A percentile compares a stretch with the other conserved stretches of the same genome.
Conservation (phyloP, 2,797 vertebrate genomes). For the Vespertilio murinus region DNA sequence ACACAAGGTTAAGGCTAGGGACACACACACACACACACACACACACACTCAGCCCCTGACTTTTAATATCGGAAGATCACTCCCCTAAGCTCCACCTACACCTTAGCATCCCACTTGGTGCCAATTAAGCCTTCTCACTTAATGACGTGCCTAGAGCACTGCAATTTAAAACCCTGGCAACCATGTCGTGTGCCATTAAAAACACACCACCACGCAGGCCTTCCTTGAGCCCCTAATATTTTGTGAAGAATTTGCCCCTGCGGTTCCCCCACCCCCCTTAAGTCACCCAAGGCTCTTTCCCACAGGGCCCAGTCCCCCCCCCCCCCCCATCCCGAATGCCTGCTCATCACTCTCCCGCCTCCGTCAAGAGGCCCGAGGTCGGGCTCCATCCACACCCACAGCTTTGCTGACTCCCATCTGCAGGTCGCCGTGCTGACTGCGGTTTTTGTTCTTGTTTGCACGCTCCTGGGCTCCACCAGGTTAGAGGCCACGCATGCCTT, state of each 20-base stretch:
- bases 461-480: background rate
- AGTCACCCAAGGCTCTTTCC: background rate
- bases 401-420: background rate
- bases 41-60: background rate
- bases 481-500: background rate
- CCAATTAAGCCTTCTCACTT: conserved; percentile 34
- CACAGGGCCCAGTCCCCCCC: background rate
- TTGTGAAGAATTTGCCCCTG: background rate
- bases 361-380: background rate
- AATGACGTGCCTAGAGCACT: conserved; percentile 53
- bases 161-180: conserved; percentile 66
- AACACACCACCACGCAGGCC: conserved; percentile 31
- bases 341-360: background rate
- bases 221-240: background rate
- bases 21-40: background rate
- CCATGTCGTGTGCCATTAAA: conserved; percentile 48
- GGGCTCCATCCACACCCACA: background rate
- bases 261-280: background rate
- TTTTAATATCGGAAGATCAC: conserved; percentile 59
- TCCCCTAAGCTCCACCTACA: conserved; percentile 19
- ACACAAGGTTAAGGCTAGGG: background rate
- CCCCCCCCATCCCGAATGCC: background rate
- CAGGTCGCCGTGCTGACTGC: background rate
- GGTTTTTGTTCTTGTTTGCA: background rate
- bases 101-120: background rate